Conservation (phyloP, 2,113 vertebrate genomes). For the Gavialis gangeticus region DNA sequence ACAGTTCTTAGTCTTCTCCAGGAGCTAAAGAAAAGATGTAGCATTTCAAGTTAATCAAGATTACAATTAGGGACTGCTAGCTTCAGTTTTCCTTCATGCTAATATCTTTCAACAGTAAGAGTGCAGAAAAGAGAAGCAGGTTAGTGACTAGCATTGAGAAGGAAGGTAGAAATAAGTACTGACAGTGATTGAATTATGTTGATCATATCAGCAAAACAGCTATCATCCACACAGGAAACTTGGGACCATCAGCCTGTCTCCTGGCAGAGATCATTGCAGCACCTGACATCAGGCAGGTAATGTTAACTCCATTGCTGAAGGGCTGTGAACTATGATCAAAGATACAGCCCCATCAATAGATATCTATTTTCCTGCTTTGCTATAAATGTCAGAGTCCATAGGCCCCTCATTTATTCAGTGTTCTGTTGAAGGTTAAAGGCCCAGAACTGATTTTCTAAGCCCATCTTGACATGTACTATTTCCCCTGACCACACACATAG, state of each 20-base stretch:
- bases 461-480: slow-evolving; percentile 77
- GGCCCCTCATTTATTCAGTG: slow-evolving; percentile 76
- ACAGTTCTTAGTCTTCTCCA: not conserved
- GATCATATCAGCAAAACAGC: slow-evolving; percentile 84
- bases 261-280: slow-evolving; percentile 77
- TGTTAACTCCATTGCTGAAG: slow-evolving; percentile 84
- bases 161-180: slow-evolving; percentile 77
- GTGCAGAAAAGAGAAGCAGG: not conserved
- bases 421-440: slow-evolving; percentile 84
- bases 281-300: slow-evolving; percentile 81
- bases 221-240: slow-evolving; percentile 80
- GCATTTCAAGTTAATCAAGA: slow-evolving; percentile 3
- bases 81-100: not conserved
- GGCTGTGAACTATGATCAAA: slow-evolving; percentile 85
- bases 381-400: slow-evolving; percentile 81
- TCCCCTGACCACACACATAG: slow-evolving; percentile 65
- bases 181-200: slow-evolving; percentile 85
- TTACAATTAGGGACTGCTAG: not conserved
- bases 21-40: not conserved
- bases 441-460: slow-evolving; percentile 81
- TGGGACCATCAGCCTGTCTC: slow-evolving; percentile 84
- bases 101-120: not conserved
- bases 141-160: slow-evolving; percentile 60
- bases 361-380: slow-evolving; percentile 85
- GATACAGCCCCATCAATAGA: slow-evolving; percentile 85